A percentile compares a stretch with the other conserved stretches of the same genome.
Conservation (phyloP, 2,113 vertebrate genomes). For the Bolborhynchus lineola region DNA sequence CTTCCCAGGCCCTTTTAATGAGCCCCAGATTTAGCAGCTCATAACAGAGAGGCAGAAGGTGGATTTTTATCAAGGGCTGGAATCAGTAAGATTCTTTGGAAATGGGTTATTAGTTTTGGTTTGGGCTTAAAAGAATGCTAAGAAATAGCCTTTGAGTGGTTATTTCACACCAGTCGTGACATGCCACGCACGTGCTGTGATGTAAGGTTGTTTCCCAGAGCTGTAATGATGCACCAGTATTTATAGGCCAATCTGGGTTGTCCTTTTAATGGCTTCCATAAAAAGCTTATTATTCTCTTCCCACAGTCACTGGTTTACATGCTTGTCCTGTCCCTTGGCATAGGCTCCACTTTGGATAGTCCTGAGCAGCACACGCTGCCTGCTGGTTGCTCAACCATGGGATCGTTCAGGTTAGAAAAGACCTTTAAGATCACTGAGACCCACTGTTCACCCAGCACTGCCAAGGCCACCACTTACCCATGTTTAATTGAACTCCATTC, state of each 20-base stretch:
- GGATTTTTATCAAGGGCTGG: background rate
- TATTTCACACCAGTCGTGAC: background rate
- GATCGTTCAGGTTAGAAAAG: background rate
- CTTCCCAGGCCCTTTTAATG: background rate
- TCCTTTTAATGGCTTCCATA: conserved; percentile 47
- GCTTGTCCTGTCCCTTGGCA: background rate
- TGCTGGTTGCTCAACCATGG: background rate
- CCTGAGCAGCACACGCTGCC: background rate
- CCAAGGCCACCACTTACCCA: background rate
- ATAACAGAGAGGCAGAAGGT: background rate
- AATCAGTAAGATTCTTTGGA: background rate
- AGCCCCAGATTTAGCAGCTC: background rate
- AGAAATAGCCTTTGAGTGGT: background rate
- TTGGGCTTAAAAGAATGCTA: background rate
- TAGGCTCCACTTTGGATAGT: background rate
- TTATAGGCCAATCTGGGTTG: conserved; percentile 42
- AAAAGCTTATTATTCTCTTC: conserved; percentile 53
- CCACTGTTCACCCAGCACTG: background rate
- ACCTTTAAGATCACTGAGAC: background rate
- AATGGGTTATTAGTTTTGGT: background rate
- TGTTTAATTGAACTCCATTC: background rate
- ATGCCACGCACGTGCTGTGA: background rate
- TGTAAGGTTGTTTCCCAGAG: background rate
- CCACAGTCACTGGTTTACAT: background rate
- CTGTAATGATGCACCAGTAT: background rate